Evolutionary conservation across 2,888 invertebrate species (phyloP), one percentile per base, ranked within the genome.

Genomic region (Lutraria lutraria): DNA sequence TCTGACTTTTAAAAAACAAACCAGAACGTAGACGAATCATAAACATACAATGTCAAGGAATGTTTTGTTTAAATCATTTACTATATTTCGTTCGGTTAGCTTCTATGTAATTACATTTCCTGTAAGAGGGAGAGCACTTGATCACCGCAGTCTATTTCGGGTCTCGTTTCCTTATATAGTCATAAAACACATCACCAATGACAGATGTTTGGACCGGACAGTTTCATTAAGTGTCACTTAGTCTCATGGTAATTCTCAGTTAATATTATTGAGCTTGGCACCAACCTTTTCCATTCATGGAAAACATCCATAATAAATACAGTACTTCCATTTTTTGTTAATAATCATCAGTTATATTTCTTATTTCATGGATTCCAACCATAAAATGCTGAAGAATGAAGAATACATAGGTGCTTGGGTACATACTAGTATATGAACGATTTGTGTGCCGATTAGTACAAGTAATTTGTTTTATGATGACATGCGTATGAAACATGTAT

Each of bases 101-200:
- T 34, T 76, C 76, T 76, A 76, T 16, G 16, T 76, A 76, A 76
- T 76, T 76, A 76, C 76, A 76, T 19, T 76, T 76, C 76, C 76
- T 31, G 16, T 76, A 76, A 34, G 31, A 34, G 19, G 29, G 34
- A 12, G 76, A 25, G 6, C 34, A 25, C 16, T 31, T 19, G 76
- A 31, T 19, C 15, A 1, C 31, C 19, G 31, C 19, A 34, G 19
- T 76, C 76, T 76, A 76, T 34, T 76, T 31, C 31, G 31, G 76
- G 19, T 76, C 31, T 16, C 16, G 15, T 76, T 76, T 34, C 76
- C 6, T 31, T 31, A 76, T 76, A 34, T 76, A 31, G 34, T 10
- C 15, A 15, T 76, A 34, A 34, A 76, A 0, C 16, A 31, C 31
- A 31, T 31, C 31, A 76, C 1, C 3, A 19, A 76, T 76, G 76